A percentile compares a stretch with the other conserved stretches of the same genome.
Conservation (phyloP, 2,888 invertebrate genomes). For the Ornithoptera priamus region DNA sequence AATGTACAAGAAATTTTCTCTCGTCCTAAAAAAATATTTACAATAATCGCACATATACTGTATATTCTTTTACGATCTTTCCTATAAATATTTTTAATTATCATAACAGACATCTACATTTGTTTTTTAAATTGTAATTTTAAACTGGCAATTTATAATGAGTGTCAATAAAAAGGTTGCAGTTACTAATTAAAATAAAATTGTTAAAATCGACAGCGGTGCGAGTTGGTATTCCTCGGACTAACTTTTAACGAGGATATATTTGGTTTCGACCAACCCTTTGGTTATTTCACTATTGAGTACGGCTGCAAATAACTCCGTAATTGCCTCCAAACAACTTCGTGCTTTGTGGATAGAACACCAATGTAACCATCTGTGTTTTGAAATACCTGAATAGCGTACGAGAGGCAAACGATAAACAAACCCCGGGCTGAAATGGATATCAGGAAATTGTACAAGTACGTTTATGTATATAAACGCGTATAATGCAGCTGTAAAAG, state of each 20-base stretch:
- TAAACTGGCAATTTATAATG: constrained; percentile 62
- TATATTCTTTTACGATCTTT: background rate
- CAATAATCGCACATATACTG: background rate
- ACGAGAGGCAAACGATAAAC: constrained; percentile 32
- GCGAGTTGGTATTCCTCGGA: constrained; percentile 57
- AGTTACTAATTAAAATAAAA: constrained; percentile 79
- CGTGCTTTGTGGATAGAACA: constrained; percentile 59
- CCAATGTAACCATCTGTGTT: constrained; percentile 47
- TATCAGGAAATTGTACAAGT: background rate
- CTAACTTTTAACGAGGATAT: constrained; percentile 80
- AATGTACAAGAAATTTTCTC: background rate
- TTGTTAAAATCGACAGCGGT: constrained; percentile 71
- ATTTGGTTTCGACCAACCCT: constrained; percentile 78
- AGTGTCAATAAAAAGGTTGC: constrained; percentile 63
- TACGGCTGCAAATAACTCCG: constrained; percentile 76
- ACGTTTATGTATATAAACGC: background rate
- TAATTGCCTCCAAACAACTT: constrained; percentile 78
- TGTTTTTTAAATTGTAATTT: constrained; percentile 34
- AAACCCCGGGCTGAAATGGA: constrained; percentile 8
- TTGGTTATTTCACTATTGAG: constrained; percentile 77
- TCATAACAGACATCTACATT: background rate
- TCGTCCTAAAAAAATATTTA: background rate
- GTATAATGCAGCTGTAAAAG: background rate
- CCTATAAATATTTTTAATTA: background rate
- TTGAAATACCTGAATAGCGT: constrained; percentile 39